A percentile compares a stretch with the other conserved stretches of the same genome.
Conservation (phyloP, 2,888 invertebrate species). For the Atethmia centrago region DNA sequence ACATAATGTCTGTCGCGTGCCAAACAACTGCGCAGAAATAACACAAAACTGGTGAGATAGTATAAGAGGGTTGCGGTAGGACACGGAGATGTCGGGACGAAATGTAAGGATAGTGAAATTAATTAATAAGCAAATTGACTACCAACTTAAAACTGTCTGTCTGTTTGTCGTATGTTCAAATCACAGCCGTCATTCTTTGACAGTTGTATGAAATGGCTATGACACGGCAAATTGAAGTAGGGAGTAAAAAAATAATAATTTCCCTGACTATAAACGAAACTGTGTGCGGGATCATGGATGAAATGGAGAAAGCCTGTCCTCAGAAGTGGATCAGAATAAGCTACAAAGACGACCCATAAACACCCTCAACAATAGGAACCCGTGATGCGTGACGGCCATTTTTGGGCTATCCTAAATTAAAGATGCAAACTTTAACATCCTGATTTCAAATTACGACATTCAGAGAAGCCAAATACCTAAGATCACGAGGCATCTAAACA, state of each 20-base stretch:
- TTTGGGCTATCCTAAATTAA: too few relatives aligned
- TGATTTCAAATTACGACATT: not conserved
- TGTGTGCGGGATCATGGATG: not conserved
- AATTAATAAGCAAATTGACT: too few relatives aligned
- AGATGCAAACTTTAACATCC: not conserved
- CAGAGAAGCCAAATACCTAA: constrained; percentile 3
- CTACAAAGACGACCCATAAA: not conserved
- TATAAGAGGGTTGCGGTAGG: not conserved
- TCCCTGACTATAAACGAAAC: not conserved
- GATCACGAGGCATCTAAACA: constrained; percentile 21
- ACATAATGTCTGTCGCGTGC: not conserved
- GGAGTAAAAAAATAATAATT: too few relatives aligned
- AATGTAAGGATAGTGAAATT: not conserved
- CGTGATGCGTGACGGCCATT: too few relatives aligned
- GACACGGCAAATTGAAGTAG: too few relatives aligned
- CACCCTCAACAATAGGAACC: not conserved
- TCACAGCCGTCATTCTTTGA: too few relatives aligned
- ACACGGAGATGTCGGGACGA: not conserved
- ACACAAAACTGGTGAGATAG: not conserved
- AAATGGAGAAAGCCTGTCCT: not conserved
- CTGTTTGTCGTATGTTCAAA: too few relatives aligned
- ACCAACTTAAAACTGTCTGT: too few relatives aligned
- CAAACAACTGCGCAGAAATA: not conserved
- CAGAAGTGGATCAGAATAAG: not conserved
- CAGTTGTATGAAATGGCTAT: too few relatives aligned